Evolutionary conservation across 2,113 vertebrate species (phyloP).

Genomic region (Passer montanus): DNA sequence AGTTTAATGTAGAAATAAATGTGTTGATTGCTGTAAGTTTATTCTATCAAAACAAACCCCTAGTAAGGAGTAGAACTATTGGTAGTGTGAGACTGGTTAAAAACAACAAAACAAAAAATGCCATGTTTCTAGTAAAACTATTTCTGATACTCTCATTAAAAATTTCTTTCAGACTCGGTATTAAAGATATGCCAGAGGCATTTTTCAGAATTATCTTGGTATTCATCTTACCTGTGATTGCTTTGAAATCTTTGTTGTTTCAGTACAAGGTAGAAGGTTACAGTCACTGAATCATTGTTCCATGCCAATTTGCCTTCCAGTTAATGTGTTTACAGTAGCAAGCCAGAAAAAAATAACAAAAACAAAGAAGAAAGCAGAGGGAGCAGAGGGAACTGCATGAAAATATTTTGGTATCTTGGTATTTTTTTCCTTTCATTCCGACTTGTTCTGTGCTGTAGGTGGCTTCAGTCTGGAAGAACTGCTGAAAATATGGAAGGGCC

Average conservation of each 20-base stretch:
- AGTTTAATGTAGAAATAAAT: not conserved
- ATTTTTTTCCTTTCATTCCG: not conserved
- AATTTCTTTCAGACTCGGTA: not conserved
- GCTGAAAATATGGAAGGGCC: constrained; percentile 93
- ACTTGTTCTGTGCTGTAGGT: constrained; percentile 63
- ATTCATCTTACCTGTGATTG: not conserved
- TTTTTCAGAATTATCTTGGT: not conserved
- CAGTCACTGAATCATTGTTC: not conserved
- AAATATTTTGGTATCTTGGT: not conserved
- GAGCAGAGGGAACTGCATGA: not conserved
- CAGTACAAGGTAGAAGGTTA: not conserved
- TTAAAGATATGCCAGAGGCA: not conserved
- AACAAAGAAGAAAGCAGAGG: not conserved
- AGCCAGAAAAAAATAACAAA: not conserved
- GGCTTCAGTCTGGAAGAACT: constrained; percentile 87
- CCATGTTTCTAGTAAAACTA: not conserved
- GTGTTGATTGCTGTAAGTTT: not conserved
- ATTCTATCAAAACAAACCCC: not conserved
- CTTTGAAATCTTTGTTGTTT: not conserved
- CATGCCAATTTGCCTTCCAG: not conserved
- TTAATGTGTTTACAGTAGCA: not conserved
- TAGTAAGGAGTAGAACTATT: not conserved
- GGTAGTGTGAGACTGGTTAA: not conserved
- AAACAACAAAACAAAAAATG: not conserved
- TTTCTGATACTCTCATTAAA: not conserved